phyloP scores from a whole-genome alignment of 2,113 vertebrate species.

The Neofelis nebulosa region DNA sequence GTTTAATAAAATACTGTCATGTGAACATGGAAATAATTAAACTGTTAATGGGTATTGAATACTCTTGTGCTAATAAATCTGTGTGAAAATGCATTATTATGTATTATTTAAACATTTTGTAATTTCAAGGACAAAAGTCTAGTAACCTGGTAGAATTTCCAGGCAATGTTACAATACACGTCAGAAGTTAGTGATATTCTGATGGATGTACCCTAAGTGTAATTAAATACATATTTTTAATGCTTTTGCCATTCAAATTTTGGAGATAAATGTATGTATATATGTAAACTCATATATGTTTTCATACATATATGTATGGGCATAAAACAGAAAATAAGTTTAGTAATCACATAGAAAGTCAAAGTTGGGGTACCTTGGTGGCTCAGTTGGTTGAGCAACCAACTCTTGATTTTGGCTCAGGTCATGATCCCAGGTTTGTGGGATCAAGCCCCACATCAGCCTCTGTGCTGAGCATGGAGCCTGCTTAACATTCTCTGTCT shows the following conservation, averaged over 20 bases:
- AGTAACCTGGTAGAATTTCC: not conserved
- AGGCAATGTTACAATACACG: not conserved
- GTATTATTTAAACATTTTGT: slow-evolving; percentile 2
- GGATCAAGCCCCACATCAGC: too few relatives aligned
- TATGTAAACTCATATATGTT: not conserved
- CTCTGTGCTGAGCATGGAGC: too few relatives aligned
- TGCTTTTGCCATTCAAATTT: not conserved
- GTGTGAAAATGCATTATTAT: not conserved
- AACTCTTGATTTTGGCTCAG: too few relatives aligned
- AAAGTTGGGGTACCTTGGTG: not conserved
- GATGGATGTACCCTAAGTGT: not conserved
- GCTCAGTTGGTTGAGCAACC: too few relatives aligned
- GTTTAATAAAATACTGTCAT: slow-evolving; percentile 9
- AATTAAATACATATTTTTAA: not conserved
- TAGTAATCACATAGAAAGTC: not conserved
- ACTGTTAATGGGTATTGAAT: slow-evolving; percentile 17
- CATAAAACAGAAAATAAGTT: not conserved
- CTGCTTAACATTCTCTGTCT: too few relatives aligned
- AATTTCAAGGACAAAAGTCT: slow-evolving; percentile 31
- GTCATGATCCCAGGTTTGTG: too few relatives aligned
- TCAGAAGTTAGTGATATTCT: not conserved
- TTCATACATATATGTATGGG: not conserved
- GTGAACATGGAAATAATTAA: slow-evolving; percentile 24
- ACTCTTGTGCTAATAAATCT: not conserved
- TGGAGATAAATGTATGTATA: not conserved